Evolutionary conservation across 2,797 vertebrate genomes (phyloP).

Genomic region (Propithecus deckenii): DNA sequence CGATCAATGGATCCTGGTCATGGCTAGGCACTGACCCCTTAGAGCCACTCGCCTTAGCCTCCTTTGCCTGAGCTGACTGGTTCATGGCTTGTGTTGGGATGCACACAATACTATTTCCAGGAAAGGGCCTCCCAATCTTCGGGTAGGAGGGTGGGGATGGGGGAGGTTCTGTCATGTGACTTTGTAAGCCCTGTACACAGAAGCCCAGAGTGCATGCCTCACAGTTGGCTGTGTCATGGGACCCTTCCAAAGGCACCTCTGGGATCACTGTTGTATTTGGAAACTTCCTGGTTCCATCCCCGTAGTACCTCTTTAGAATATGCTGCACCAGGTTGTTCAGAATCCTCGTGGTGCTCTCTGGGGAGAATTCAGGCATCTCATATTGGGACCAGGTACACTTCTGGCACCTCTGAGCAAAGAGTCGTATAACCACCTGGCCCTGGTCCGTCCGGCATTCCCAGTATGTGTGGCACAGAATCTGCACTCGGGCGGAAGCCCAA

Average conservation of each 20-base stretch:
- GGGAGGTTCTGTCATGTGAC: rapidly evolving
- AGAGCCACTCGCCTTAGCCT: neutral
- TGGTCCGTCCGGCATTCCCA: neutral
- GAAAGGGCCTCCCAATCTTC: neutral
- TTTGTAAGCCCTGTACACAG: neutral
- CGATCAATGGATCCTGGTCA: neutral
- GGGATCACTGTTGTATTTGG: neutral
- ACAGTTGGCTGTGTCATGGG: constrained; percentile 37
- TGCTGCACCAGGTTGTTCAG: constrained; percentile 73
- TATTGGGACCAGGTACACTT: neutral
- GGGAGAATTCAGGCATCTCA: constrained; percentile 71
- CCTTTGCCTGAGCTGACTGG: neutral
- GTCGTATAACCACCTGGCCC: constrained; percentile 56
- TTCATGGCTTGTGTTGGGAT: neutral
- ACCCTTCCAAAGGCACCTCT: neutral
- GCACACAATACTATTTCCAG: rapidly evolving
- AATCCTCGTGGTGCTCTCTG: constrained; percentile 29
- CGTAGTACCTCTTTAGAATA: constrained; percentile 74
- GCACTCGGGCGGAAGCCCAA: constrained; percentile 71
- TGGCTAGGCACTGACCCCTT: neutral
- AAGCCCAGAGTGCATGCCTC: constrained; percentile 61
- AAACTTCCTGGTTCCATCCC: neutral
- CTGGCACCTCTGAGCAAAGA: constrained; percentile 77
- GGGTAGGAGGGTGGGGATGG: too few relatives aligned
- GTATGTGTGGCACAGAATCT: constrained; percentile 72